phyloP scores from a whole-genome alignment of 2,888 invertebrate species.

The Drosophila anomalipes region DNA sequence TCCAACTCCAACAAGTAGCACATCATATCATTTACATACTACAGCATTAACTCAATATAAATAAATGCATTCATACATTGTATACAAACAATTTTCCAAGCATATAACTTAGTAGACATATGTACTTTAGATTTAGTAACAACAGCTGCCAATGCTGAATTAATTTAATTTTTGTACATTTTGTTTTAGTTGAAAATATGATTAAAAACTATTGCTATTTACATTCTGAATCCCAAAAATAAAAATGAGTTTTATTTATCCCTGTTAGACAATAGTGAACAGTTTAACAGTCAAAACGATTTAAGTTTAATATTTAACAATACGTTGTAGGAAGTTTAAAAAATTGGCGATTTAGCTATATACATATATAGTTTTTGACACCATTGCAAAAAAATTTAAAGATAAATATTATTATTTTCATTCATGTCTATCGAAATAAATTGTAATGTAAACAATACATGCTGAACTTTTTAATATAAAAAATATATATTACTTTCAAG shows the following conservation, averaged over 20 bases:
- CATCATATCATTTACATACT: slow-evolving; percentile 63
- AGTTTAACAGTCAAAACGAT: not conserved
- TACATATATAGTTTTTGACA: not conserved
- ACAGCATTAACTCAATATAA: slow-evolving; percentile 49
- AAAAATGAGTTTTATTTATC: slow-evolving; percentile 31
- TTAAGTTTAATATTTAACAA: not conserved
- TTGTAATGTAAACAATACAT: not conserved
- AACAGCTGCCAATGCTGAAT: slow-evolving; percentile 41
- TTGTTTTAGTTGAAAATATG: slow-evolving; percentile 76
- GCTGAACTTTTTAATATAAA: slow-evolving; percentile 2
- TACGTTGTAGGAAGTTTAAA: not conserved
- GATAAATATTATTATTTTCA: not conserved
- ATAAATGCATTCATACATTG: slow-evolving; percentile 35
- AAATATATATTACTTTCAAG: not conserved
- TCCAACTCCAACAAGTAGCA: slow-evolving; percentile 52
- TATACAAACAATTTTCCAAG: slow-evolving; percentile 45
- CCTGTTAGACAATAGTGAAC: not conserved
- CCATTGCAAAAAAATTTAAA: not conserved
- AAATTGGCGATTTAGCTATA: not conserved
- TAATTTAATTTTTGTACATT: slow-evolving; percentile 75
- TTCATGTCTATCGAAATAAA: not conserved
- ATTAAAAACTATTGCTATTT: slow-evolving; percentile 72
- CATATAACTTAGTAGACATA: slow-evolving; percentile 54
- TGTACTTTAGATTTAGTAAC: slow-evolving; percentile 57
- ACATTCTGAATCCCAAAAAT: slow-evolving; percentile 74